Base-by-base conservation (phyloP, 2,113 vertebrate genomes). In the Ptyas mucosa region DNA sequence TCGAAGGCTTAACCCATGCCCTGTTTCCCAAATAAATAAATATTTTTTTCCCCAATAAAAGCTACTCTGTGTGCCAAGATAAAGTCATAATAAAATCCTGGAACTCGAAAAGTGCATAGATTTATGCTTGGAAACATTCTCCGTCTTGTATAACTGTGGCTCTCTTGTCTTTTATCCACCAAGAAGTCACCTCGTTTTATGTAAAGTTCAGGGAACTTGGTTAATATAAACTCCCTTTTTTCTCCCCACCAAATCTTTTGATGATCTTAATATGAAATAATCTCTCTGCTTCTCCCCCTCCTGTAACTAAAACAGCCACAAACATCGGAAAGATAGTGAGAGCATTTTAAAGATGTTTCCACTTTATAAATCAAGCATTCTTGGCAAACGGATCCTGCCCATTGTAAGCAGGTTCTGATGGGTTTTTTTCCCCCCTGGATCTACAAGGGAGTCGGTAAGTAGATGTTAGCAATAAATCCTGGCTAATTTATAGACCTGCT, bases 301-400 rank as follows among this genome's bases (percentile, higher is more conserved):
- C 97, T 97, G 96, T 97, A 97, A 95, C 4, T 95, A 97, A 90
- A 97, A 94, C 95, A 92, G 94, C 54, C 93, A 93, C 93, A 93
- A 93, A 97, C 96, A 94, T 96, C 95, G 95, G 95, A 95, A 95
- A 97, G 97, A 97, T 96, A 97, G 94, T 91, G 93, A 97, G 95
- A 1, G 89, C 97, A 97, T 98, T 98, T 98, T 98, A 97, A 98
- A 98, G 97, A 98, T 97, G 97, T 97, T 98, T 98, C 97, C 97
- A 98, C 97, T 97, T 98, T 97, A 98, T 98, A 98, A 98, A 98
- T 98, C 98, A 98, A 92, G 89, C 8, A 90, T 96, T 94, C 95
- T 97, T 98, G 98, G 97, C 98, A 98, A 97, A 95, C 95, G 94
- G 96, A 85, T 20, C 49, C 91, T 95, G 96, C 94, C 95, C 87